phyloP scores from a whole-genome alignment of 2,113 vertebrate genomes.

The Indicator indicator region DNA sequence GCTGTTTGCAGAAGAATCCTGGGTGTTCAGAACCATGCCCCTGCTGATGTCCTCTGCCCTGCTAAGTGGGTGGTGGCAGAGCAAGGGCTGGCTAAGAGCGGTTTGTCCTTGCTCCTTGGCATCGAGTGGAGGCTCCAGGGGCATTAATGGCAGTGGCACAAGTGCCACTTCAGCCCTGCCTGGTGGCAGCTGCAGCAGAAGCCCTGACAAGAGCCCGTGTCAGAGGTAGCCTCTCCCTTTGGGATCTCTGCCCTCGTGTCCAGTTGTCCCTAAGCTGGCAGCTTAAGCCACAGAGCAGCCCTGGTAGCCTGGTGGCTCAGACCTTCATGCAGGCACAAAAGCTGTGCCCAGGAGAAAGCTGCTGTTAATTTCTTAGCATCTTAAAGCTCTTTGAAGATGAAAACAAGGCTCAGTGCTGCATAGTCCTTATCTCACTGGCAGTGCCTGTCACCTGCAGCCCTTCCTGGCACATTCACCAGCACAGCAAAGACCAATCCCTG shows the following conservation, averaged over 20 bases:
- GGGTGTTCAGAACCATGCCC: accelerated
- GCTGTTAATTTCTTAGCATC: not conserved
- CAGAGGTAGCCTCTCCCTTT: not conserved
- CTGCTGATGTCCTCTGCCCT: not conserved
- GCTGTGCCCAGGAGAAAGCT: not conserved
- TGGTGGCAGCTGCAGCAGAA: not conserved
- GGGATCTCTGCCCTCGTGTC: not conserved
- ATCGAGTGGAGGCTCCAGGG: accelerated
- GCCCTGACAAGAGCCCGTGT: not conserved
- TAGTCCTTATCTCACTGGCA: not conserved
- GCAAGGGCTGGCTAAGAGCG: not conserved
- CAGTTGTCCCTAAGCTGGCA: not conserved
- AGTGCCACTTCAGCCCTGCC: accelerated
- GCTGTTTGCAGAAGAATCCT: not conserved
- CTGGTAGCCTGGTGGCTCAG: accelerated
- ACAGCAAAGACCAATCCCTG: accelerated
- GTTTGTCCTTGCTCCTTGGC: not conserved
- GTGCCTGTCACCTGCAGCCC: not conserved
- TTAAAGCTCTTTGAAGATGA: not conserved
- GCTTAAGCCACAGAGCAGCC: not conserved
- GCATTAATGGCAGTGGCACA: accelerated
- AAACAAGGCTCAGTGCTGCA: accelerated
- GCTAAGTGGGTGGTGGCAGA: accelerated
- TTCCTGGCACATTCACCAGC: not conserved
- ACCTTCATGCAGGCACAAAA: not conserved